Conservation (phyloP, 2,113 vertebrate genomes). For the Triplophysa rosa region DNA sequence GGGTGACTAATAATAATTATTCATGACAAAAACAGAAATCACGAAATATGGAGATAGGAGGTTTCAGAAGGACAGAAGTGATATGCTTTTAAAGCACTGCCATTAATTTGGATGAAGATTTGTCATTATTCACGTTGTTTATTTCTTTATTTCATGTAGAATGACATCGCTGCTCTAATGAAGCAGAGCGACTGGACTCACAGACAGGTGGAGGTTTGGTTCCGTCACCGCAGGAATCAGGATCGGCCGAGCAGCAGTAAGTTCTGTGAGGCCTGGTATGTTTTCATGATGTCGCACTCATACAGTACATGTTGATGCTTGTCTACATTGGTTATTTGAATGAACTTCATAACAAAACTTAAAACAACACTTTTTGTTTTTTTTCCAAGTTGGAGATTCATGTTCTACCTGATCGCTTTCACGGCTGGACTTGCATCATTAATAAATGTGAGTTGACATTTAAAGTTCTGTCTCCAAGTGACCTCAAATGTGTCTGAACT, state of each 20-base stretch:
- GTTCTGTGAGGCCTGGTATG: conserved; percentile 90
- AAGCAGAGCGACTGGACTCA: conserved; percentile 74
- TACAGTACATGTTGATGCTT: background rate
- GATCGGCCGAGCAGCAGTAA: conserved; percentile 81
- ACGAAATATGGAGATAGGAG: too few species aligned
- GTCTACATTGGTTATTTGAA: too few species aligned
- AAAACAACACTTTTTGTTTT: background rate
- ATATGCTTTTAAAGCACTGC: too few species aligned
- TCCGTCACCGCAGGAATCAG: conserved; percentile 79
- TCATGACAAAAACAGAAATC: too few species aligned
- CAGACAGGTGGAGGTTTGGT: conserved; percentile 84
- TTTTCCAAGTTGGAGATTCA: conserved; percentile 74
- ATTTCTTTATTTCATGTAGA: conserved; percentile 53
- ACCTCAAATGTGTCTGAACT: background rate
- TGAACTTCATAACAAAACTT: too few species aligned
- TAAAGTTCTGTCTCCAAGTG: background rate
- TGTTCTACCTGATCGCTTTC: conserved; percentile 72
- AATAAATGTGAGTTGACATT: conserved; percentile 60
- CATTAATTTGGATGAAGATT: too few species aligned
- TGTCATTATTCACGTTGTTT: background rate
- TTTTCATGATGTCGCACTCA: background rate
- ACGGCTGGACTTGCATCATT: conserved; percentile 65
- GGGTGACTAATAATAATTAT: too few species aligned
- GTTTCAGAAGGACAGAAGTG: too few species aligned
- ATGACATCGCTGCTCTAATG: conserved; percentile 75